These are phyloP conservation scores for Sialis lutaria DNA, from an alignment of 2,888 invertebrate species.

Conservation along the genomic window DNA sequence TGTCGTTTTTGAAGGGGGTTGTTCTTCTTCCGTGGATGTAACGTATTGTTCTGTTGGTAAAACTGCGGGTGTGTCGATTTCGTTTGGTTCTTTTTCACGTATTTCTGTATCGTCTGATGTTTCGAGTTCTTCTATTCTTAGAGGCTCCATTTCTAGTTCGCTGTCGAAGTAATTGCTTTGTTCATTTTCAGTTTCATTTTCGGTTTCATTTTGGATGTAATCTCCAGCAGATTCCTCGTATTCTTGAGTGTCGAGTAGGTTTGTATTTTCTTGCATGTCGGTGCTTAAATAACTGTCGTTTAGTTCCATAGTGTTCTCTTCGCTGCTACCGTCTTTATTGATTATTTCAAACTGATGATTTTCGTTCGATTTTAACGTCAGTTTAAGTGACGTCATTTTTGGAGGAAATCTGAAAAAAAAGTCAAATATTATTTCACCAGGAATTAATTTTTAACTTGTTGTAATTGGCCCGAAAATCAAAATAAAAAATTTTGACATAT, in stretches of 20 bases:
- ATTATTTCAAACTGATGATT: constrained; percentile 5
- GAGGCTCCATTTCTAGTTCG: no score
- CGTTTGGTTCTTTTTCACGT: no score
- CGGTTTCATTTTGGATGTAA: not conserved
- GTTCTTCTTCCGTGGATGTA: not conserved
- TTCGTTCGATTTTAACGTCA: constrained; percentile 5
- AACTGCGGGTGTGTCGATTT: not conserved
- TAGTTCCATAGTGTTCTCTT: no score
- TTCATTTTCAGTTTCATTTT: not conserved
- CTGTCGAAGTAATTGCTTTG: no score
- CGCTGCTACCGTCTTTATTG: not conserved
- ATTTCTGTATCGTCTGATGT: no score
- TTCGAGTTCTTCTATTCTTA: no score
- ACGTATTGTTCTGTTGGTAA: not conserved
- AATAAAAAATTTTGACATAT: no score
- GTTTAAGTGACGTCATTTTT: constrained; percentile 3
- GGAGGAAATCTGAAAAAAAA: not conserved
- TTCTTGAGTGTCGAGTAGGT: not conserved
- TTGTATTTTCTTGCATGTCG: not conserved
- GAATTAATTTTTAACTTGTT: no score
- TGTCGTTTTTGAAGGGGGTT: not conserved
- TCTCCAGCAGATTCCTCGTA: not conserved
- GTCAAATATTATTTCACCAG: no score
- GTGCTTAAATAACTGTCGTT: no score
- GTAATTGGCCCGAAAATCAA: no score